phyloP scores from a whole-genome alignment of 2,888 invertebrate genomes.

The Schizaphis graminum region DNA sequence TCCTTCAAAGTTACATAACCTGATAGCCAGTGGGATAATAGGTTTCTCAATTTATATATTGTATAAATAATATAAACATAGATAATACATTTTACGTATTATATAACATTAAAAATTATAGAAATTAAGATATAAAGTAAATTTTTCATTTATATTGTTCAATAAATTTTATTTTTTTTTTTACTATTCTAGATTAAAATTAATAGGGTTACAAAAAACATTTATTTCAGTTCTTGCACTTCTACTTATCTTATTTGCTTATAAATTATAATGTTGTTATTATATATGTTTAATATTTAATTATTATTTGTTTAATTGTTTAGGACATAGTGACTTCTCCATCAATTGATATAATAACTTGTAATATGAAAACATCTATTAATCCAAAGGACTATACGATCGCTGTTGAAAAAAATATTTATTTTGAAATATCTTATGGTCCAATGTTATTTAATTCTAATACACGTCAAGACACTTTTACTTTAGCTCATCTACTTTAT shows the following conservation, averaged over 20 bases:
- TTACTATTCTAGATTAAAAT: neutral
- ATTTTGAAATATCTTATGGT: constrained; percentile 53
- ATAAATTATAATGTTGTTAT: neutral
- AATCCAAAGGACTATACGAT: constrained; percentile 21
- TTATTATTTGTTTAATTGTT: neutral
- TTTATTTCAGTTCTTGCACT: neutral
- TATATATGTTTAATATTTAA: neutral
- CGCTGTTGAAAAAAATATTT: constrained; percentile 18
- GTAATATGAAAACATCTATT: constrained; percentile 9
- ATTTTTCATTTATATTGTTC: no score
- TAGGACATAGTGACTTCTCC: constrained; percentile 33
- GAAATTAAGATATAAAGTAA: neutral
- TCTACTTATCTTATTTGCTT: neutral
- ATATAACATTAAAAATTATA: neutral
- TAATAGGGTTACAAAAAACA: neutral
- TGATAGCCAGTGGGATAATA: neutral
- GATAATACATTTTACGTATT: neutral
- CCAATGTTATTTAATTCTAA: constrained; percentile 17
- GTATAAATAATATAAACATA: no score
- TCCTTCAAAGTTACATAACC: neutral
- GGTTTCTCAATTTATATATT: no score
- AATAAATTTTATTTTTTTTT: neutral
- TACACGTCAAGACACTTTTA: constrained; percentile 43
- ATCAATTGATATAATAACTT: constrained; percentile 28
- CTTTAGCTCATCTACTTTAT: constrained; percentile 51